Evolutionary conservation across 2,888 invertebrate species (phyloP).

Genomic region (Brachyopa scutellaris): DNA sequence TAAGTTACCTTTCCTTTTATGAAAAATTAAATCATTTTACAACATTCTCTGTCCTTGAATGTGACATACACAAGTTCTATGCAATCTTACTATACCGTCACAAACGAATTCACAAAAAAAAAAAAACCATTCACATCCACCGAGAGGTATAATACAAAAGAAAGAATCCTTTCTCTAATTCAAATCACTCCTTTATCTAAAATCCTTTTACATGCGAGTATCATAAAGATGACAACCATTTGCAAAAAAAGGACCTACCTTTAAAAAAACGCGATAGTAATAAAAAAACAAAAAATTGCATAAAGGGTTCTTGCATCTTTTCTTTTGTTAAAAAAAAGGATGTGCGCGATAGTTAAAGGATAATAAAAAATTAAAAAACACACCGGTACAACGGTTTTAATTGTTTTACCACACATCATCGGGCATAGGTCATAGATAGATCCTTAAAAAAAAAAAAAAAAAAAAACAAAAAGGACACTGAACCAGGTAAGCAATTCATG

Average conservation of each 20-base stretch:
- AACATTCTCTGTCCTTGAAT: too few species aligned
- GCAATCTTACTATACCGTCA: too few species aligned
- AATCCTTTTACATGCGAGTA: slow-evolving; percentile 10
- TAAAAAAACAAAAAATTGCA: slow-evolving; percentile 28
- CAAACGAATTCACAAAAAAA: too few species aligned
- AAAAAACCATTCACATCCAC: too few species aligned
- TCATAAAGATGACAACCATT: not conserved
- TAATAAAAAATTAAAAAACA: slow-evolving; percentile 3
- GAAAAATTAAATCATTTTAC: too few species aligned
- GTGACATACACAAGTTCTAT: too few species aligned
- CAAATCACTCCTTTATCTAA: slow-evolving; percentile 10
- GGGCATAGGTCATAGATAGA: not conserved
- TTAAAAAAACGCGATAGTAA: not conserved
- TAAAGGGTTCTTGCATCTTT: slow-evolving; percentile 43
- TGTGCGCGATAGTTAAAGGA: not conserved
- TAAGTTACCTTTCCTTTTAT: too few species aligned
- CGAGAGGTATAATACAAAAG: too few species aligned
- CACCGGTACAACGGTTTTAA: slow-evolving; percentile 8
- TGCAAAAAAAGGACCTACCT: not conserved
- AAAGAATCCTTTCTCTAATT: not conserved
- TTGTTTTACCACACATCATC: slow-evolving; percentile 20
- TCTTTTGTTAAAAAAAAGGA: not conserved
- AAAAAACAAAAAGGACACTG: slow-evolving; percentile 15
- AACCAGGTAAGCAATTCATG: slow-evolving; percentile 55
- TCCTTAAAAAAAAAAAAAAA: not conserved